Evolutionary conservation across 2,888 invertebrate species (phyloP), one percentile per base, ranked within the genome.

Genomic region (Oegoconia quadripuncta): DNA sequence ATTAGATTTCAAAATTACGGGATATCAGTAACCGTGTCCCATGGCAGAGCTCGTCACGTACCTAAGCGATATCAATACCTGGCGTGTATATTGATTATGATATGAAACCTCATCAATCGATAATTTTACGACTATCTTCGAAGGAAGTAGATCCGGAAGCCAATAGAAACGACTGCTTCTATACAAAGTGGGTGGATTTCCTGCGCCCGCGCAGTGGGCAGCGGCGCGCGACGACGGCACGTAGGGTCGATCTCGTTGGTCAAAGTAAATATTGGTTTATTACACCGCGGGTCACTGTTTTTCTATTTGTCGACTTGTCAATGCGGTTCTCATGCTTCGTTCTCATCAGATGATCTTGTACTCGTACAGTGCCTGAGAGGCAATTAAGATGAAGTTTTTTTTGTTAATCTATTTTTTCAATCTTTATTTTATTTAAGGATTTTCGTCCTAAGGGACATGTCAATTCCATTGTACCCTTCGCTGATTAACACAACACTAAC

Each of bases 241-340:
- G 71, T 71, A 59, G 52, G 59, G 54, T 64, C 64, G 52, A 67
- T 73, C 74, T 74, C 47, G 67, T 73, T 71, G 69, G 31, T 44
- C 48, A 62, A 58, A 68, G 68, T 71, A 64, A 81, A 81, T 75
- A 74, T 79, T 78, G 66, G 70, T 63, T 65, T 57, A 63, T 59
- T 53, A 58, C 51, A 44, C 51, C 57, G 52, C 50, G 53, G 54
- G 56, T 55, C 51, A 54, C 47, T 52, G 48, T 56, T 70, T 66
- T 61, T 65, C 20, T 58, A 46, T 52, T 49, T 46, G 34, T 53
- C n/a, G n/a, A n/a, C n/a, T 39, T 43, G 52, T 59, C 41, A 20
- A 28, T 5, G n/a, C n/a, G 27, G 8, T 37, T 37, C 37, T 37
- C 37, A 37, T 14, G 25, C 17, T 12, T 23, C 14, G 27, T 32